phyloP scores from a whole-genome alignment of 2,113 vertebrate species.

The Myanophis thanlyinensis region DNA sequence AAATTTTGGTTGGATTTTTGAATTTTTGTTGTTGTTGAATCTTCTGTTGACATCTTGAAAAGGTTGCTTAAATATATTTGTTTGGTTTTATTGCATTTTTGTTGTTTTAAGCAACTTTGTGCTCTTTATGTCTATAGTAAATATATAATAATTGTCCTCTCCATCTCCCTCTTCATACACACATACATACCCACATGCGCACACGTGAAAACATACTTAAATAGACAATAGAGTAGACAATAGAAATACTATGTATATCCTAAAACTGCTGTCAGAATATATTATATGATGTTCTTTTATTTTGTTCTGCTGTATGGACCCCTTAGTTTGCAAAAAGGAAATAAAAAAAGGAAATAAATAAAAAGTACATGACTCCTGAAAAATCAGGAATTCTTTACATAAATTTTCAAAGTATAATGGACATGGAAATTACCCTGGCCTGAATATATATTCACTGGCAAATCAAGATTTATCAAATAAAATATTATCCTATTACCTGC shows the following conservation, averaged over 20 bases:
- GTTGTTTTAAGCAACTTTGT: neutral
- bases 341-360: neutral
- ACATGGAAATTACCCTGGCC: neutral
- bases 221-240: no score
- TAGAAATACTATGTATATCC: neutral
- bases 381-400: neutral
- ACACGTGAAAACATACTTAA: neutral
- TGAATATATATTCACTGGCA: neutral
- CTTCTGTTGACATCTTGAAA: neutral
- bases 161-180: neutral
- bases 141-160: neutral
- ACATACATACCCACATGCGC: neutral
- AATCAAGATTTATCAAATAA: neutral
- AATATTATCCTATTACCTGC: conserved; percentile 30
- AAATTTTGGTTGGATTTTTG: neutral
- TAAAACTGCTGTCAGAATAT: neutral
- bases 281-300: neutral
- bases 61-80: neutral
- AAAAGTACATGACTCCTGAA: neutral
- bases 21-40: neutral
- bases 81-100: neutral
- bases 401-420: neutral
- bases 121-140: neutral
- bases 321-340: neutral
- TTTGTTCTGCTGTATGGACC: neutral